Conservation (phyloP, 1,140 invertebrate species). For the Euschistus heros region DNA sequence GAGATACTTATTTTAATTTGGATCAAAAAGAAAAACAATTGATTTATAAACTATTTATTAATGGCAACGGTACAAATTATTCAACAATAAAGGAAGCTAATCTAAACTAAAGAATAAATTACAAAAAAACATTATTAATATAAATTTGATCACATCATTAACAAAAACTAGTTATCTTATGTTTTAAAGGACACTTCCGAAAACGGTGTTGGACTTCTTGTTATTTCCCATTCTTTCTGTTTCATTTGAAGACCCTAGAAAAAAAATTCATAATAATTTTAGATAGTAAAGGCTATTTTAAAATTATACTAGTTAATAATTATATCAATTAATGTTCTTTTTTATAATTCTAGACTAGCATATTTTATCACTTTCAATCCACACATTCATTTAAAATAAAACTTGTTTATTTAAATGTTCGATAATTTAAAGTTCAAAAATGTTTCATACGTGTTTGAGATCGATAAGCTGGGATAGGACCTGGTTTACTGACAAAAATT, state of each 20-base stretch:
- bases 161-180: not conserved
- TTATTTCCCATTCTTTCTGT: constrained; percentile 38
- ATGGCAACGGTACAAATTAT: constrained; percentile 1
- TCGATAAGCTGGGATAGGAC: constrained; percentile 36
- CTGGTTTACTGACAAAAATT: constrained; percentile 34
- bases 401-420: no score
- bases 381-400: no score
- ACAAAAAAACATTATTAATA: no score
- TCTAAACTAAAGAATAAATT: not conserved
- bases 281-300: not conserved
- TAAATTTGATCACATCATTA: no score
- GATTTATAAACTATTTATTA: no score
- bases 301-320: no score
- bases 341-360: no score
- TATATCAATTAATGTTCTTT: no score
- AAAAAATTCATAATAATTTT: constrained; percentile 17
- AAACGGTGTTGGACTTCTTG: constrained; percentile 33
- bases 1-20: no score
- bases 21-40: no score
- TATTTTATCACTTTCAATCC: no score
- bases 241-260: constrained; percentile 38
- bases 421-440: no score
- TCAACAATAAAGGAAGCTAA: constrained; percentile 1
- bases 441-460: constrained; percentile 34
- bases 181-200: constrained; percentile 26